phyloP scores from a whole-genome alignment of 1,140 invertebrate species.

The Phthorimaea operculella region DNA sequence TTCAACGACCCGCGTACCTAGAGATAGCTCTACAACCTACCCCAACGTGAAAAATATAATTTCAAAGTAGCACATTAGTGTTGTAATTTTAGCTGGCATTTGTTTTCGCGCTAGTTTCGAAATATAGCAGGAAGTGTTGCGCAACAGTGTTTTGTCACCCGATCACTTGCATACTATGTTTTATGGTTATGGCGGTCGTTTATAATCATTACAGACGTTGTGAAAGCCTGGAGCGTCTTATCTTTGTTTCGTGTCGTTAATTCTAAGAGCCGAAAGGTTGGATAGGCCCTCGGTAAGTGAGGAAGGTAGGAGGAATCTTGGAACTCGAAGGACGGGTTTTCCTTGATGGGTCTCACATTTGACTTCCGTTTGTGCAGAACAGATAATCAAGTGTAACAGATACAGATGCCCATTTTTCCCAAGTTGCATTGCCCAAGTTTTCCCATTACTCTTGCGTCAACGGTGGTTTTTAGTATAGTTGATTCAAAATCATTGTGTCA shows the following conservation, averaged over 20 bases:
- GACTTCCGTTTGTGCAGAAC: no score
- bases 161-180: background rate
- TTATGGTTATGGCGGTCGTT: conserved; percentile 2
- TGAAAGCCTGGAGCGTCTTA: background rate
- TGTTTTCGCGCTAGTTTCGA: background rate
- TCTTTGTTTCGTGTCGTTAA: background rate
- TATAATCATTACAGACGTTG: conserved; percentile 1
- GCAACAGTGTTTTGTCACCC: background rate
- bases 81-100: background rate
- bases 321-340: background rate
- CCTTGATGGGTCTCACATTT: no score
- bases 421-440: no score
- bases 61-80: conserved; percentile 1
- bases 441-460: no score
- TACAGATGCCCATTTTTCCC: no score
- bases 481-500: no score
- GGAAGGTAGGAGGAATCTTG: background rate
- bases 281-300: background rate
- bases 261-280: background rate
- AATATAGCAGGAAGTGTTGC: background rate
- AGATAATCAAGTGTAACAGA: no score
- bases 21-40: background rate
- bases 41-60: conserved; percentile 7
- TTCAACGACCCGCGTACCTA: conserved; percentile 49
- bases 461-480: no score